phyloP scores from a whole-genome alignment of 2,113 vertebrate genomes.

The Sturnus vulgaris region DNA sequence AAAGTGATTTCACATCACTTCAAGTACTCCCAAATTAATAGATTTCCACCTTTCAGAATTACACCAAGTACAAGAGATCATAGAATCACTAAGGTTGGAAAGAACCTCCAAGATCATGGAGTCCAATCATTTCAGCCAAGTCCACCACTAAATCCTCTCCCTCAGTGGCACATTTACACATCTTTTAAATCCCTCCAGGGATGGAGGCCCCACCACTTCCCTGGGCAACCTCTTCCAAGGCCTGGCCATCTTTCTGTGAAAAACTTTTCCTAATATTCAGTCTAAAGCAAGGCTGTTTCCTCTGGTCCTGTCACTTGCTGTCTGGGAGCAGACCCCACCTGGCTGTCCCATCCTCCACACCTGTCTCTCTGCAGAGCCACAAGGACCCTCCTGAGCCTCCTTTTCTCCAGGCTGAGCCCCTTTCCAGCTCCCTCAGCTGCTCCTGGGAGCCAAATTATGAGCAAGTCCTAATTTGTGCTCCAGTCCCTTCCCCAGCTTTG shows the following conservation, averaged over 20 bases:
- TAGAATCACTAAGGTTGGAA: neutral
- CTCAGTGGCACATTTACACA: neutral
- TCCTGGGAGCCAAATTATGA: neutral
- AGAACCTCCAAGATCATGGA: neutral
- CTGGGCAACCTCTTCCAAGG: neutral
- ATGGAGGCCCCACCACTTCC: neutral
- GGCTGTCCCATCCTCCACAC: neutral
- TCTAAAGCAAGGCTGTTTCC: neutral
- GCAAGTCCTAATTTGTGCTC: neutral
- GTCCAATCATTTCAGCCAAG: neutral
- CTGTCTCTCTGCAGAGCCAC: neutral
- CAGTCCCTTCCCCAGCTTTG: neutral
- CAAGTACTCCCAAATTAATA: neutral
- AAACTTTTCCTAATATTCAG: neutral
- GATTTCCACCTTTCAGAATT: neutral
- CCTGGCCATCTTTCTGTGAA: neutral
- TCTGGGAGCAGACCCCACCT: neutral
- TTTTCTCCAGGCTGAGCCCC: neutral
- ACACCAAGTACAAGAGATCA: neutral
- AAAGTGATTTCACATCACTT: slow-evolving; percentile 34
- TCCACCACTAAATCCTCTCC: too few species aligned
- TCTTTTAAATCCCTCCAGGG: neutral
- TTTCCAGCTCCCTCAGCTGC: neutral
- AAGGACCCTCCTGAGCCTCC: neutral
- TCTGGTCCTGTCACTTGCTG: neutral